phyloP scores from a whole-genome alignment of 2,797 vertebrate genomes.

The Masticophis lateralis region DNA sequence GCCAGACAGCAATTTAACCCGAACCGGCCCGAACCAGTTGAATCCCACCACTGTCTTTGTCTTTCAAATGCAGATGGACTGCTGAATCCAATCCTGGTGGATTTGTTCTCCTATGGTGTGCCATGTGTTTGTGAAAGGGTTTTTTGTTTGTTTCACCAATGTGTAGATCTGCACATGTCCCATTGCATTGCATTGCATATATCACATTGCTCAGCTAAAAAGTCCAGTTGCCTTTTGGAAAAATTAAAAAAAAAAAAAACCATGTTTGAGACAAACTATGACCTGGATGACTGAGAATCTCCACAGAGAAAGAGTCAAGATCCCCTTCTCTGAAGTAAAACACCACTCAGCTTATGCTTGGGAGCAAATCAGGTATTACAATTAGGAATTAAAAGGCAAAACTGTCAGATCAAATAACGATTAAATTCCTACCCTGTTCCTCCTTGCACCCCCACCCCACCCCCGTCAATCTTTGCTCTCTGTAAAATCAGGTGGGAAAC shows the following conservation, averaged over 20 bases:
- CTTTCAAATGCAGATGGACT: neutral
- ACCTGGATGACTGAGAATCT: neutral
- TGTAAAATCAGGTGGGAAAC: neutral
- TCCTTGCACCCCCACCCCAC: neutral
- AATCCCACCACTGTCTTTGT: no score
- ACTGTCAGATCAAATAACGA: neutral
- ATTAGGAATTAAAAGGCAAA: neutral
- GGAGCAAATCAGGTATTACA: neutral
- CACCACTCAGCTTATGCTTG: neutral
- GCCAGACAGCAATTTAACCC: no score
- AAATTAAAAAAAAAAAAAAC: neutral
- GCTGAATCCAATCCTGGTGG: neutral
- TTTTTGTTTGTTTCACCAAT: neutral
- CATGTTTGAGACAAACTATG: neutral
- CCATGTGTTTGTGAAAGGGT: neutral
- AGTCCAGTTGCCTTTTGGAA: neutral
- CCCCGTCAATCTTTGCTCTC: neutral
- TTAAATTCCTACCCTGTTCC: neutral
- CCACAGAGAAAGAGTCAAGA: neutral
- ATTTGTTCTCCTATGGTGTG: neutral
- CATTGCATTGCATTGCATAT: neutral
- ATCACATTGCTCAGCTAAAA: neutral
- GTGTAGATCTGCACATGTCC: neutral
- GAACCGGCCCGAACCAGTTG: no score
- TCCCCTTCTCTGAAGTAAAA: neutral